Conservation (phyloP, 2,888 invertebrate species). For the Eilema depressum region DNA sequence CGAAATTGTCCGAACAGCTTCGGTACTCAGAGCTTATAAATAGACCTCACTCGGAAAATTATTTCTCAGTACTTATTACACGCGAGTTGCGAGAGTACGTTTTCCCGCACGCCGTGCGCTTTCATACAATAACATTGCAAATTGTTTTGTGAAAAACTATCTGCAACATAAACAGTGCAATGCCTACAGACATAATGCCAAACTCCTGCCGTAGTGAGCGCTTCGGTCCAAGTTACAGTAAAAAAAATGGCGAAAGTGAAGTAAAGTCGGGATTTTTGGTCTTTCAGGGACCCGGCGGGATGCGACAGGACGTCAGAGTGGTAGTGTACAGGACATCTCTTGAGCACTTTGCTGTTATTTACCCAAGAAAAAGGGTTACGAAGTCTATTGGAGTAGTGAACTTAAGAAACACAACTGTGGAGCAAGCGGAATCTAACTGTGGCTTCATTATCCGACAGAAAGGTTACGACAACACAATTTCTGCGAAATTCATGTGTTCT, state of each 20-base stretch:
- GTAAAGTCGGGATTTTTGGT: constrained; percentile 89
- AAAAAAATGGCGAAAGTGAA: constrained; percentile 83
- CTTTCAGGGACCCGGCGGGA: constrained; percentile 86
- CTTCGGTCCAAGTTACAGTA: constrained; percentile 71
- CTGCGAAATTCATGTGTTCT: constrained; percentile 87
- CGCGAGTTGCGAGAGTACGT: constrained; percentile 46
- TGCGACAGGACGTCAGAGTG: constrained; percentile 88
- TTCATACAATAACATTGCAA: constrained; percentile 55
- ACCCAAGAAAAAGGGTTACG: constrained; percentile 88
- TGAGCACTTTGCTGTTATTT: constrained; percentile 89
- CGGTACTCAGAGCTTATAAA: constrained; percentile 66
- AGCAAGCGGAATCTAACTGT: constrained; percentile 77
- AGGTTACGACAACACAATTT: constrained; percentile 88
- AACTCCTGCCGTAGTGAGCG: constrained; percentile 66
- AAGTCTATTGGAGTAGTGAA: constrained; percentile 88
- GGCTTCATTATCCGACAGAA: constrained; percentile 88
- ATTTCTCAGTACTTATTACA: constrained; percentile 64
- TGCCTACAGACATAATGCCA: constrained; percentile 77
- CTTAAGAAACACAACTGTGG: constrained; percentile 87
- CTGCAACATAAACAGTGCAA: constrained; percentile 66
- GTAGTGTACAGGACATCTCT: constrained; percentile 89
- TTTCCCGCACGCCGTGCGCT: constrained; percentile 37
- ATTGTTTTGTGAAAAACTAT: constrained; percentile 59
- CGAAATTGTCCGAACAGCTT: constrained; percentile 63
- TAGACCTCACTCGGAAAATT: constrained; percentile 62